Evolutionary conservation across 1,140 invertebrate genomes (phyloP).

Genomic region (Heliconius hewitsoni): DNA sequence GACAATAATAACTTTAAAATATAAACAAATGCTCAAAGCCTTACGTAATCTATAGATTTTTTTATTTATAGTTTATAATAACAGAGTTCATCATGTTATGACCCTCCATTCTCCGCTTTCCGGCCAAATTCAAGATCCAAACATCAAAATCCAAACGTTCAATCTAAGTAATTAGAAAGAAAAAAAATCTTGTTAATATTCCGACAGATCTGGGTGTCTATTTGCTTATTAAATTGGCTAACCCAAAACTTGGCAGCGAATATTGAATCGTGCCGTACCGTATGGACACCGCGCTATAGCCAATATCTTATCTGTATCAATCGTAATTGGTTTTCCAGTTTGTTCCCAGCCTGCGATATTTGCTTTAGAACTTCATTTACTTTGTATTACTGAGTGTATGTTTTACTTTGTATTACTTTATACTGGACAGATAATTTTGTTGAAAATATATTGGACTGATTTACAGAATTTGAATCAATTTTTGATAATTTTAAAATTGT

Average conservation of each 20-base stretch:
- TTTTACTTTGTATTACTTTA: neutral
- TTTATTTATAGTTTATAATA: too few species aligned
- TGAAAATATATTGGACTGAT: neutral
- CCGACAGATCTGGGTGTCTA: constrained; percentile 4
- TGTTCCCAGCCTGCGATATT: constrained; percentile 26
- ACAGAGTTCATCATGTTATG: too few species aligned
- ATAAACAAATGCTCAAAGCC: neutral
- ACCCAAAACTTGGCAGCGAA: constrained; percentile 28
- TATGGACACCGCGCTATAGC: constrained; percentile 25
- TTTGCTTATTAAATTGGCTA: constrained; percentile 29
- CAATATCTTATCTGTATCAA: constrained; percentile 40
- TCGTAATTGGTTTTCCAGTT: constrained; percentile 38
- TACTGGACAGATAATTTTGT: neutral
- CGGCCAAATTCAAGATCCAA: neutral
- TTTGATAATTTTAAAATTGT: neutral
- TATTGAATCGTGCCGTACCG: constrained; percentile 18
- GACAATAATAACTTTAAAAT: neutral
- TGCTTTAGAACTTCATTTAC: constrained; percentile 25
- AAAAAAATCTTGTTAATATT: neutral
- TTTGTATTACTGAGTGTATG: neutral
- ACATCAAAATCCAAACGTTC: neutral
- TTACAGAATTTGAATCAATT: neutral
- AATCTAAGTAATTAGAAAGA: neutral
- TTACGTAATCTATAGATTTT: too few species aligned
- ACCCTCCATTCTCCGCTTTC: too few species aligned